These are phyloP conservation scores for Sebastes kiyomatsui DNA, from an alignment of 2,797 vertebrate genomes.

Conservation along the genomic window DNA sequence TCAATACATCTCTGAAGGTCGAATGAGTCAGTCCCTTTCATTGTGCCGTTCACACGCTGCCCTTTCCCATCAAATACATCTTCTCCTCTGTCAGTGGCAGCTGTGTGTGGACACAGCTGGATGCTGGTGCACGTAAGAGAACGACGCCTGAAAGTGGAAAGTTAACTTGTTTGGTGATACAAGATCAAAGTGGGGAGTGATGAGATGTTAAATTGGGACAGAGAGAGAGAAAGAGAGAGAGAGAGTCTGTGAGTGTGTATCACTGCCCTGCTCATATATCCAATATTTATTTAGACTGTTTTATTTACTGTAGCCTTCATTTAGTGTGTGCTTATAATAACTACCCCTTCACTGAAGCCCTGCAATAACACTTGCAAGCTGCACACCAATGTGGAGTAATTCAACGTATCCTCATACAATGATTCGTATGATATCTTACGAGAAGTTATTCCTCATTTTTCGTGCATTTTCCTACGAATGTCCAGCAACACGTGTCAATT, in stretches of 20 bases:
- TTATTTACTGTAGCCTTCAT: neutral
- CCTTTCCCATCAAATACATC: neutral
- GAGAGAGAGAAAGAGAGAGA: neutral
- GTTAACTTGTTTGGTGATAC: neutral
- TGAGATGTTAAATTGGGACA: neutral
- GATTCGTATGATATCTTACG: too few species aligned
- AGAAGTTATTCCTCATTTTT: too few species aligned
- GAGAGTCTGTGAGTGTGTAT: neutral
- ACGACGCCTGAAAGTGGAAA: neutral
- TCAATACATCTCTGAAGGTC: neutral
- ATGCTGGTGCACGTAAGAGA: conserved; percentile 1
- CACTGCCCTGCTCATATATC: neutral
- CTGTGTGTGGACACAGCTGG: conserved; percentile 29
- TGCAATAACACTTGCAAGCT: neutral
- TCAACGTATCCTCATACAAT: neutral
- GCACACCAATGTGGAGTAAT: neutral
- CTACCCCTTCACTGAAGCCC: neutral
- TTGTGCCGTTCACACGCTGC: neutral
- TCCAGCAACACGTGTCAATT: too few species aligned
- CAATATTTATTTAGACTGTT: neutral
- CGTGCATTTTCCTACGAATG: too few species aligned
- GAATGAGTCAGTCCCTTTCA: neutral
- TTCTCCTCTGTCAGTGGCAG: conserved; percentile 10
- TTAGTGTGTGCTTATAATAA: neutral
- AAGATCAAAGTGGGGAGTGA: neutral